These are phyloP conservation scores for Coenobita brevimanus DNA, from an alignment of 1,140 invertebrate genomes.

Conservation along the genomic window DNA sequence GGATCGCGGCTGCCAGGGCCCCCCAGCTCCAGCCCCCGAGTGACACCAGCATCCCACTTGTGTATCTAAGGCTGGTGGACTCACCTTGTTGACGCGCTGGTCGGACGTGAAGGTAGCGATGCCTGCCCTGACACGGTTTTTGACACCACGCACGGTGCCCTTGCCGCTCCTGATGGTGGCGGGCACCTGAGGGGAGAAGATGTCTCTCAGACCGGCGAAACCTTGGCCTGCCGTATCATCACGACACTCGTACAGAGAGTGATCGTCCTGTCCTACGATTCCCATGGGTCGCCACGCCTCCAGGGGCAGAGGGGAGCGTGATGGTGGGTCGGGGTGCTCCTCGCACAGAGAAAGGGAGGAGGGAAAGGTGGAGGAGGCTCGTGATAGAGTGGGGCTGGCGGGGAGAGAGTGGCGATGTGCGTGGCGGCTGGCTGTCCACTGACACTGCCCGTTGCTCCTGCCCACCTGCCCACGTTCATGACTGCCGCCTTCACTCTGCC, in stretches of 20 bases:
- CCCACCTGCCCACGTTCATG: conserved; percentile 34
- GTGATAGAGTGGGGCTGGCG: conserved; percentile 44
- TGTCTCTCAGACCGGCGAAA: conserved; percentile 87
- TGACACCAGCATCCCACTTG: too few species aligned
- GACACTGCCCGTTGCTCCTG: conserved; percentile 7
- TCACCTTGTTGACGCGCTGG: conserved; percentile 76
- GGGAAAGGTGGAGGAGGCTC: conserved; percentile 50
- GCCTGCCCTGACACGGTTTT: conserved; percentile 93
- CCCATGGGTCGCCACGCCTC: conserved; percentile 35
- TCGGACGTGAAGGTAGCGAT: conserved; percentile 94
- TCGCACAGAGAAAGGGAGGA: conserved; percentile 55
- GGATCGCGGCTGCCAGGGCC: too few species aligned
- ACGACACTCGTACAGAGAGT: conserved; percentile 56
- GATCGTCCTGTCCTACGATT: not conserved
- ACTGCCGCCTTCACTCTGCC: conserved; percentile 5
- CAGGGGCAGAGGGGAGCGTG: conserved; percentile 19
- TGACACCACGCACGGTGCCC: conserved; percentile 93
- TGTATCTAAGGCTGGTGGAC: not conserved
- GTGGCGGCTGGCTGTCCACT: conserved; percentile 53
- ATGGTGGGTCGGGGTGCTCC: conserved; percentile 46
- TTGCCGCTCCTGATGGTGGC: conserved; percentile 89
- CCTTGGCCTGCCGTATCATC: conserved; percentile 79
- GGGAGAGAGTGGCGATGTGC: conserved; percentile 40
- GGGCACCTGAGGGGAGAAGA: conserved; percentile 78
- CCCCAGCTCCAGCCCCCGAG: too few species aligned